phyloP scores from a whole-genome alignment of 2,888 invertebrate genomes.

The Agrotis exclamationis region DNA sequence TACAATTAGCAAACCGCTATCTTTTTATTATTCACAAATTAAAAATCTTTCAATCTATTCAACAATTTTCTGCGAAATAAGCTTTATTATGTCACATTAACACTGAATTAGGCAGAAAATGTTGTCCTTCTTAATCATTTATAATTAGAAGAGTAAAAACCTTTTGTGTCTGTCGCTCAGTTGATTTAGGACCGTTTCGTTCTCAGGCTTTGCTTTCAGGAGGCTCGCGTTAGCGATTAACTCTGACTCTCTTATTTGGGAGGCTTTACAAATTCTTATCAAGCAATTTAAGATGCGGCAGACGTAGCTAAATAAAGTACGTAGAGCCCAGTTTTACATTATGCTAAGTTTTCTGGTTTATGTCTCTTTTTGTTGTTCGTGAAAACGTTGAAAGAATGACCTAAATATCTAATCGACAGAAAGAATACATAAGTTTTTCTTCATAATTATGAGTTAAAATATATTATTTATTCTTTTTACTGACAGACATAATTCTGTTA shows the following conservation, averaged over 20 bases:
- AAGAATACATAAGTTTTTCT: too few relatives aligned
- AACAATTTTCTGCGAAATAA: neutral
- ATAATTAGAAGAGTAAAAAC: slow-evolving; percentile 60
- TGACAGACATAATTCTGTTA: too few relatives aligned
- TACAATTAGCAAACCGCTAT: neutral
- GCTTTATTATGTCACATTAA: slow-evolving; percentile 11
- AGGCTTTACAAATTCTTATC: slow-evolving; percentile 67
- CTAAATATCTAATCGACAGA: too few relatives aligned
- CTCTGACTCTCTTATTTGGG: slow-evolving; percentile 63
- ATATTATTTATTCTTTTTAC: too few relatives aligned
- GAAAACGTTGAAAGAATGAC: neutral
- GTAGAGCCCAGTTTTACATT: slow-evolving; percentile 31
- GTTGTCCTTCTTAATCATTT: slow-evolving; percentile 59
- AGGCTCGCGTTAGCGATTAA: slow-evolving; percentile 63
- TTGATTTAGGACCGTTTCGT: slow-evolving; percentile 60
- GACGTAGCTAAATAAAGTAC: slow-evolving; percentile 49
- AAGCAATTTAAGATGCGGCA: slow-evolving; percentile 62
- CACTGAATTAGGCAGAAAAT: slow-evolving; percentile 26
- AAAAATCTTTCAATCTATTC: slow-evolving; percentile 1
- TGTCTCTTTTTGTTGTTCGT: slow-evolving; percentile 10
- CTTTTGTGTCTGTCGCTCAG: slow-evolving; percentile 60
- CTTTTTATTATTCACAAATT: neutral
- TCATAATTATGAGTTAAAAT: neutral
- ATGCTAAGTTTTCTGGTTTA: slow-evolving; percentile 32
- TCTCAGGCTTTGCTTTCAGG: slow-evolving; percentile 54